These are phyloP conservation scores for Stenoptilia bipunctidactyla DNA, from an alignment of 2,888 invertebrate genomes.

Conservation along the genomic window DNA sequence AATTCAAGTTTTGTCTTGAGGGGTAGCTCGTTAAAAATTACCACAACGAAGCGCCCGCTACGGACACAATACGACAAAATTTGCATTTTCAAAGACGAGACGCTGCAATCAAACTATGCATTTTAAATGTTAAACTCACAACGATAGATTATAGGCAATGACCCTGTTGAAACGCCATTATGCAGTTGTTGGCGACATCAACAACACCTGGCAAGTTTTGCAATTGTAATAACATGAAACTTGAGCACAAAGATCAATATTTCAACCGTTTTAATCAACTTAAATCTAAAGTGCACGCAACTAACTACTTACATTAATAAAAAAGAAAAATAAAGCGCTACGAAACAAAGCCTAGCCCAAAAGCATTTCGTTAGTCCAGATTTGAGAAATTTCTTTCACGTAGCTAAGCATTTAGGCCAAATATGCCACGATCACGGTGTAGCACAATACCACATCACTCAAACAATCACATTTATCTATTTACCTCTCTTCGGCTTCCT, in stretches of 20 bases:
- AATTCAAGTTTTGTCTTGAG: conserved; percentile 54
- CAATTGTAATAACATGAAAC: conserved; percentile 18
- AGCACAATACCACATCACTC: conserved; percentile 58
- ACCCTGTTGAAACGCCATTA: conserved; percentile 30
- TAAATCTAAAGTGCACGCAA: not conserved
- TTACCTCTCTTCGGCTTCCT: conserved; percentile 97
- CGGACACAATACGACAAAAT: conserved; percentile 44
- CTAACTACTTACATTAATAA: too few relatives aligned
- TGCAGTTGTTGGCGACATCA: conserved; percentile 34
- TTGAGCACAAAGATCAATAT: not conserved
- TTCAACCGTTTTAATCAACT: not conserved
- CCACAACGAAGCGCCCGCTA: conserved; percentile 24
- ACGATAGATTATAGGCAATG: conserved; percentile 13
- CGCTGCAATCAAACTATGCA: conserved; percentile 53
- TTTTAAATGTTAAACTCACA: conserved; percentile 68
- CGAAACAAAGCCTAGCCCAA: conserved; percentile 38
- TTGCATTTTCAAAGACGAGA: conserved; percentile 65
- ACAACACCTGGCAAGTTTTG: conserved; percentile 35
- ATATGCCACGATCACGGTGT: conserved; percentile 61
- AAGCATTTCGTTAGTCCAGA: conserved; percentile 67
- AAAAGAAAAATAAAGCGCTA: conserved; percentile 18
- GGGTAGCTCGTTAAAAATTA: conserved; percentile 62
- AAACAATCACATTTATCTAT: conserved; percentile 77
- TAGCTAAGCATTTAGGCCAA: conserved; percentile 66
- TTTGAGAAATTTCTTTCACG: conserved; percentile 65